These are phyloP conservation scores for Euwallacea similis DNA, from an alignment of 1,140 invertebrate species.

Conservation along the genomic window DNA sequence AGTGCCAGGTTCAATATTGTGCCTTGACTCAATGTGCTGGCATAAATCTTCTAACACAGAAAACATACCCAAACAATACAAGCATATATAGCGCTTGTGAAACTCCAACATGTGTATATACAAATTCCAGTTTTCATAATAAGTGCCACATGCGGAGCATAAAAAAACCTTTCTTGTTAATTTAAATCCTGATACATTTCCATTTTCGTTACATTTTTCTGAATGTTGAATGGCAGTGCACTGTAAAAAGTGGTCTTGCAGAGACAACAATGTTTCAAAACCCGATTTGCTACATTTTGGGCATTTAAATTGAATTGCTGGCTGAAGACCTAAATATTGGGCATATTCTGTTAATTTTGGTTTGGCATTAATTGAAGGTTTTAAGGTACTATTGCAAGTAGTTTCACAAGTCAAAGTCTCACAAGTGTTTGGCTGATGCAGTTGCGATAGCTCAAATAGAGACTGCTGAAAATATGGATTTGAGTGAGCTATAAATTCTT, in stretches of 20 bases:
- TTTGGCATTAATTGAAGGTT: constrained; percentile 36
- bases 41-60: constrained; percentile 74
- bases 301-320: constrained; percentile 68
- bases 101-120: constrained; percentile 79
- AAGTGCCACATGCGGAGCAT: constrained; percentile 75
- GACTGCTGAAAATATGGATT: constrained; percentile 53
- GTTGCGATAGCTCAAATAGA: constrained; percentile 50
- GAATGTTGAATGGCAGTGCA: constrained; percentile 58
- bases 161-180: constrained; percentile 74
- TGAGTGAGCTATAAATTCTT: constrained; percentile 42
- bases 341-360: constrained; percentile 65
- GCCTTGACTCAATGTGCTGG: constrained; percentile 72
- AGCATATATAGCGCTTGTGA: constrained; percentile 74
- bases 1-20: constrained; percentile 68
- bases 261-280: constrained; percentile 60
- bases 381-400: constrained; percentile 25
- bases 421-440: constrained; percentile 35
- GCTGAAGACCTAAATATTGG: constrained; percentile 71
- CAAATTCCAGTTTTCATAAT: constrained; percentile 82
- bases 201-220: constrained; percentile 52
- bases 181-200: constrained; percentile 56
- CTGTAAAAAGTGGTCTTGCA: constrained; percentile 63
- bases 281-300: constrained; percentile 65
- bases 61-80: constrained; percentile 79
- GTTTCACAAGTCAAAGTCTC: constrained; percentile 12